Evolutionary conservation across 2,113 vertebrate genomes (phyloP).

Genomic region (Motacilla alba): DNA sequence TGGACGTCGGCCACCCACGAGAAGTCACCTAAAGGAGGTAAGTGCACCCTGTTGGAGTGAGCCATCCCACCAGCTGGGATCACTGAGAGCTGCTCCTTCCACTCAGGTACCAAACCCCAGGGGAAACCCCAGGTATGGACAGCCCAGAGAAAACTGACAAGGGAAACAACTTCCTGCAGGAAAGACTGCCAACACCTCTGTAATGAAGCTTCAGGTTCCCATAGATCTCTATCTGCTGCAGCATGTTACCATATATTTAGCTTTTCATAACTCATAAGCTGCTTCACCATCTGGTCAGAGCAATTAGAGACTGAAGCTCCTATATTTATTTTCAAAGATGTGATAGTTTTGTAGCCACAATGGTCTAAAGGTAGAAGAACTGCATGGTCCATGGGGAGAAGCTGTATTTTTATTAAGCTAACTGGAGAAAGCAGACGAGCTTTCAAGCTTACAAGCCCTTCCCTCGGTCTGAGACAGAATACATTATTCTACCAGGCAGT

Average conservation of each 20-base stretch:
- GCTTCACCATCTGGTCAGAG: not conserved
- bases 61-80: not conserved
- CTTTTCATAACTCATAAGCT: not conserved
- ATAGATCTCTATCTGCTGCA: not conserved
- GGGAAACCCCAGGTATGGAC: not conserved
- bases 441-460: slow-evolving; percentile 11
- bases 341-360: not conserved
- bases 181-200: not conserved
- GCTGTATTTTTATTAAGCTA: slow-evolving; percentile 24
- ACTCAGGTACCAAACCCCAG: not conserved
- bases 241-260: not conserved
- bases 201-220: not conserved
- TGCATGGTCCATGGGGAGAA: not conserved
- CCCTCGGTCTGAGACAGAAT: slow-evolving; percentile 3
- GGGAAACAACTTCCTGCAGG: not conserved
- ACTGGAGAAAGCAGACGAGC: not conserved
- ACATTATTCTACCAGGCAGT: not conserved
- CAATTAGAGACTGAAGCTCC: not conserved
- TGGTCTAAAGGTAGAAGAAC: not conserved
- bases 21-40: slow-evolving; percentile 93
- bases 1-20: slow-evolving; percentile 86
- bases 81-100: not conserved
- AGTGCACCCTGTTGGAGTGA: not conserved
- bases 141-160: not conserved
- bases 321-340: not conserved